A percentile compares a stretch with the other conserved stretches of the same genome.
phyloP scores from a whole-genome alignment of 2,113 vertebrate species.

The Sula dactylatra region DNA sequence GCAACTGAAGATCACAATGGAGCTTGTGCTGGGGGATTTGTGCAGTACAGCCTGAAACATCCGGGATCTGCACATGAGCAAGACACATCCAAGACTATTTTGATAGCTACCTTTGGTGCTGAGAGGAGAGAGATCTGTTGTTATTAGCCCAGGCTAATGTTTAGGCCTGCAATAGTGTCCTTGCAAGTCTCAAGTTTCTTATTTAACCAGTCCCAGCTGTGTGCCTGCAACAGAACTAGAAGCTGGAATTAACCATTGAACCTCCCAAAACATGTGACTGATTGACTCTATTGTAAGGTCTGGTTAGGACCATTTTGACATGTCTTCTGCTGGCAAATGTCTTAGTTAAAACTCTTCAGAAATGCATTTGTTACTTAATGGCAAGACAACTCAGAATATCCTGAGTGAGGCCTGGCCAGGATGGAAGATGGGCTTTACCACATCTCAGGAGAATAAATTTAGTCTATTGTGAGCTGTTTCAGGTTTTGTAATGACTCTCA shows the following conservation, averaged over 20 bases:
- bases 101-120: not conserved
- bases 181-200: constrained; percentile 9
- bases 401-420: not conserved
- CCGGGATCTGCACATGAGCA: not conserved
- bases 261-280: not conserved
- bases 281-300: not conserved
- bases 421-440: constrained; percentile 8
- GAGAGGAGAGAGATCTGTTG: not conserved
- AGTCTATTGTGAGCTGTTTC: not conserved
- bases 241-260: constrained; percentile 29
- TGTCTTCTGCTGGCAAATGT: constrained; percentile 16
- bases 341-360: not conserved
- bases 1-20: not conserved
- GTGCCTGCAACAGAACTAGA: not conserved
- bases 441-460: not conserved
- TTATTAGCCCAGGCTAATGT: not conserved
- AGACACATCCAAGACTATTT: not conserved
- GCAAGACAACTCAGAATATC: not conserved
- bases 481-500: constrained; percentile 20
- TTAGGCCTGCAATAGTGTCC: constrained; percentile 2
- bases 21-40: not conserved
- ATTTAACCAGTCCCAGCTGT: constrained; percentile 46
- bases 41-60: not conserved
- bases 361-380: not conserved
- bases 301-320: not conserved